Evolutionary conservation across 2,113 vertebrate genomes (phyloP), one percentile per base, ranked within the genome.

Genomic region (Spea bombifrons): DNA sequence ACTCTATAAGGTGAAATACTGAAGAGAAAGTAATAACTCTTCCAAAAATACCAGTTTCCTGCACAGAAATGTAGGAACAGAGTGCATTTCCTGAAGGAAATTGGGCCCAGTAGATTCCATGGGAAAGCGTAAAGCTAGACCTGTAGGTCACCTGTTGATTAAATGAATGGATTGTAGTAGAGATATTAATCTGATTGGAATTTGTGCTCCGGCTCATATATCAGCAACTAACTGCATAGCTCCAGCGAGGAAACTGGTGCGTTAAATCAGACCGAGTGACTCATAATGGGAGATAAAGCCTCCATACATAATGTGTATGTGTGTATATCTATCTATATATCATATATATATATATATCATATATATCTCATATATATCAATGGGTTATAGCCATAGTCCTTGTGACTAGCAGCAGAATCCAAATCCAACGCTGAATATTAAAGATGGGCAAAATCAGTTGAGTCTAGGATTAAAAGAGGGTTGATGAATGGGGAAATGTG

Each of bases 11-110:
- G 30, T 30, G 30, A 30, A 30, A 30, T 30, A 30, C 30, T 30
- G 30, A 30, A 30, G 30, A 30, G 30, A 30, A 30, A 30, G 30
- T 30, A 30, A 30, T 30, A 30, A 30, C 30, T 30, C 30, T 30
- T 30, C 30, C 30, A 30, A 30, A 30, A 30, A 30, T 30, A 30
- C 30, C 30, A 30, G 30, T 12, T 59, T 13, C 55, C 8, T 12
- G 55, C 12, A 59, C 4, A 12, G 55, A 9, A 13, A 4, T 59
- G 12, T 59, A 59, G 7, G 55, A 13, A 12, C 43, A 79, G 15
- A 50, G 65, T 17, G 61, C 50, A 48, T 73, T 79, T 79, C 76
- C 76, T 79, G 61, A 50, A 79, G 76, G 76, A 79, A 79, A 79
- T 73, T 66, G 59, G 49, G 8, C 57, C 65, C 66, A 69, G 45